phyloP scores from a whole-genome alignment of 92 coral and sea anemone species.

The Zoanthus gigantus region DNA sequence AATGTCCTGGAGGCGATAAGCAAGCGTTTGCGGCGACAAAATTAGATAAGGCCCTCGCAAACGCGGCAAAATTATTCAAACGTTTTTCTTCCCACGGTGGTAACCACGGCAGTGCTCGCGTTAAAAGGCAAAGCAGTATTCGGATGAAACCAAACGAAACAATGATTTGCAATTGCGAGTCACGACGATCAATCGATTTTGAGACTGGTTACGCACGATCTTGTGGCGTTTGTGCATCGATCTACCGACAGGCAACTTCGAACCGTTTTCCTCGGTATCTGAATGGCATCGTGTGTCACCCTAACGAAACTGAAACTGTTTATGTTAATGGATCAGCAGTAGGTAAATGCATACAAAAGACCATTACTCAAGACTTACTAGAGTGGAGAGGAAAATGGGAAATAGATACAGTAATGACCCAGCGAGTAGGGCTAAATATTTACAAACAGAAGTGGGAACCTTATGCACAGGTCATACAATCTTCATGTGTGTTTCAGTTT shows the following conservation, averaged over 20 bases:
- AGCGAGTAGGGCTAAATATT: background rate
- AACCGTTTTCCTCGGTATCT: conserved; percentile 32
- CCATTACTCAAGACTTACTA: conserved; percentile 20
- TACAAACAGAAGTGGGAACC: conserved; percentile 43
- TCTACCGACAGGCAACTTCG: conserved; percentile 1
- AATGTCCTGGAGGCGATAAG: background rate
- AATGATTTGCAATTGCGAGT: background rate
- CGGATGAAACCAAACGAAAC: background rate
- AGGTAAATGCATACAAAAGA: conserved; percentile 38
- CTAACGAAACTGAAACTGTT: background rate
- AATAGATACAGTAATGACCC: background rate
- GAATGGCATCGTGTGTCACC: conserved; percentile 32
- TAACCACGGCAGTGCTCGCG: background rate
- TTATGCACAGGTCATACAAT: conserved; percentile 14
- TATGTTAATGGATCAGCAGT: background rate
- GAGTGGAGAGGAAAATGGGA: conserved; percentile 36
- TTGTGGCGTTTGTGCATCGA: conserved; percentile 32
- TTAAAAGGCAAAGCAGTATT: conserved; percentile 6
- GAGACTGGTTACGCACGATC: background rate
- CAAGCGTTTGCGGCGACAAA: conserved; percentile 3
- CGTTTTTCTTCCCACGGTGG: background rate
- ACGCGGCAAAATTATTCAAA: conserved; percentile 21
- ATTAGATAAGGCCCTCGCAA: conserved; percentile 34
- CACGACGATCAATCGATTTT: background rate
- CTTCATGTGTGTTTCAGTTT: conserved; percentile 40